Evolutionary conservation across 2,113 vertebrate species (phyloP), one percentile per base, ranked within the genome.

Genomic region (Sebastes fasciatus): DNA sequence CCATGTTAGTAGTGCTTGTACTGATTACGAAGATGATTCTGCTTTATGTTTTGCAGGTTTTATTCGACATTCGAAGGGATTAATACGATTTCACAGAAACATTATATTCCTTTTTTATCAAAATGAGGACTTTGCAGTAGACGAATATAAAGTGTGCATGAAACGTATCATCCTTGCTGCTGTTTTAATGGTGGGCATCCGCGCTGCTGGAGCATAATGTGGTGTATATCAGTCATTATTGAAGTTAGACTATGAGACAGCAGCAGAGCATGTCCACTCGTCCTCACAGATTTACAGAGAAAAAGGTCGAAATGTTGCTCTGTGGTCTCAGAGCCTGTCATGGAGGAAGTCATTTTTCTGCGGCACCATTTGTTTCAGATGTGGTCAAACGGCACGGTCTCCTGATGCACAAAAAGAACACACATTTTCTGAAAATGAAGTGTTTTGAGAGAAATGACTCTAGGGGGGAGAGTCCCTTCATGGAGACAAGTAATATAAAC

Each of bases 381-480:
- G 92, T 93, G 92, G 93, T 92, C 87, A 89, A 89, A 93, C 71
- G 72, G 75, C 82, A 83, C 23, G 62, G 80, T 73, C 83, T 88
- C 73, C 73, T 87, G 83, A 89, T 88, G 82, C 64, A 87, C 88
- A 92, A 83, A 87, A 74, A 79, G 65, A 85, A 80, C 89, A 90
- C 69, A 81, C 72, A 60, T 90, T 88, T 92, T 93, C 82, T 75
- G 77, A 93, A 94, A 94, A 94, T 93, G 92, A 94, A 92, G 92
- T 95, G 94, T 94, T 94, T 93, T 69, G 89, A 94, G 94, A 95
- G 93, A 95, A 96, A 96, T 94, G 93, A 89, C 74, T 89, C 86
- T 86, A 34, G 63, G 89, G 79, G 89, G 94, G 91, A 86, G 89
- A 87, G 90, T 91, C 93, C 93, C 94, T 83, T 92, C 83, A 49